phyloP scores from a whole-genome alignment of 2,797 vertebrate genomes.

The Harpia harpyja region DNA sequence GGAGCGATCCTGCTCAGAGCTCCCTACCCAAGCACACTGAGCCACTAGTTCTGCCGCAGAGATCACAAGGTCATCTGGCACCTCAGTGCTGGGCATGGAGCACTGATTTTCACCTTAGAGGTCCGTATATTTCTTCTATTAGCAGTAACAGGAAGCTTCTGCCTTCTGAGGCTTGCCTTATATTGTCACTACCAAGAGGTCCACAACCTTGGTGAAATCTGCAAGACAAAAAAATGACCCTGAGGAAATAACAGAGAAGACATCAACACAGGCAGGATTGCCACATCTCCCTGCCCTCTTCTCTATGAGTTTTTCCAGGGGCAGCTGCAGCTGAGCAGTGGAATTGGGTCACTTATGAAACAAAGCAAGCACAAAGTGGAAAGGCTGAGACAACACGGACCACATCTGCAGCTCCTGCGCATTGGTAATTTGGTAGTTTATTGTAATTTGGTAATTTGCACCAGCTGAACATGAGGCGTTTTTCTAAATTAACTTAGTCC shows the following conservation, averaged over 20 bases:
- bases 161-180: neutral
- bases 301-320: neutral
- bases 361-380: neutral
- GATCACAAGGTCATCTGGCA: neutral
- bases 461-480: neutral
- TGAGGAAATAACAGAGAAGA: neutral
- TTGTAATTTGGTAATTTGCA: constrained; percentile 25
- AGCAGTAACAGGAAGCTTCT: neutral
- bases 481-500: neutral
- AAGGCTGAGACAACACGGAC: neutral
- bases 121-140: neutral
- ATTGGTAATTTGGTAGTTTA: neutral
- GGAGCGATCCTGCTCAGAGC: neutral
- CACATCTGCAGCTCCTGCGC: neutral
- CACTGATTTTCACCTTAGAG: neutral
- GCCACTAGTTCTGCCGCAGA: neutral
- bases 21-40: neutral
- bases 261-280: neutral
- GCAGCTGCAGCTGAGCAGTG: neutral
- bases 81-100: neutral
- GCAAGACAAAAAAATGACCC: neutral
- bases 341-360: neutral
- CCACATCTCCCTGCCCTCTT: neutral
- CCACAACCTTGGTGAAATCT: neutral
- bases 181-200: neutral